Percentiles rank a stretch among this genome's conserved stretches.
phyloP scores from a whole-genome alignment of 2,888 invertebrate species.

The Caenorhabditis sp. region DNA sequence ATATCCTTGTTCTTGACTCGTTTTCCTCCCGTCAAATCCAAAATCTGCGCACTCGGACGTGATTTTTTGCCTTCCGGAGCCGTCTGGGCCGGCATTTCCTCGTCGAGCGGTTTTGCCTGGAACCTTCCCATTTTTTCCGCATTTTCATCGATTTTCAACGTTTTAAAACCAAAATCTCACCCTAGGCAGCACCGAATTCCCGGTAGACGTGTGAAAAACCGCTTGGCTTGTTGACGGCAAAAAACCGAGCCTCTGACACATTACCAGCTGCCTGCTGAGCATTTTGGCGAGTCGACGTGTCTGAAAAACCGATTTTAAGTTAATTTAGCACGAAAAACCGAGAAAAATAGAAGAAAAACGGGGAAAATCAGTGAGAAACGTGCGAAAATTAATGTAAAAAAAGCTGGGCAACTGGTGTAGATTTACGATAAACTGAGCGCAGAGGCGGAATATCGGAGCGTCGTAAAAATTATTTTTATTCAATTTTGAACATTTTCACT shows the following conservation, averaged over 20 bases:
- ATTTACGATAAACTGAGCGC: slow-evolving; percentile 43
- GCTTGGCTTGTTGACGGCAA: slow-evolving; percentile 63
- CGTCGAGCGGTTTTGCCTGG: slow-evolving; percentile 64
- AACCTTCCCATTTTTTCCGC: slow-evolving; percentile 4
- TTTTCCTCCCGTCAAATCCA: slow-evolving; percentile 56
- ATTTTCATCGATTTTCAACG: neutral
- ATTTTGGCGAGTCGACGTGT: slow-evolving; percentile 38
- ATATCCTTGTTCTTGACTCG: slow-evolving; percentile 64
- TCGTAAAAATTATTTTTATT: too few relatives aligned
- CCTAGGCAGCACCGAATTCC: slow-evolving; percentile 40
- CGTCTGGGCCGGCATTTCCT: slow-evolving; percentile 36
- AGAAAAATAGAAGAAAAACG: slow-evolving; percentile 1
- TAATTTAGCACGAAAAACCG: too few relatives aligned
- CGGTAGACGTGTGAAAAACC: slow-evolving; percentile 57
- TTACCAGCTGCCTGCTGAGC: slow-evolving; percentile 44
- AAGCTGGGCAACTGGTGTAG: slow-evolving; percentile 24
- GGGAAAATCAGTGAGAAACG: neutral
- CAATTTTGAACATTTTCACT: too few relatives aligned
- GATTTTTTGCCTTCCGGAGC: slow-evolving; percentile 6
- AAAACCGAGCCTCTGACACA: slow-evolving; percentile 33
- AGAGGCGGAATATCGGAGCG: slow-evolving; percentile 39
- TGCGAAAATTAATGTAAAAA: neutral
- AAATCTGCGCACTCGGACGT: slow-evolving; percentile 32
- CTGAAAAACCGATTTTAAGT: slow-evolving; percentile 11
- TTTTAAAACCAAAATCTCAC: slow-evolving; percentile 14